Conservation (phyloP, 2,888 invertebrate species). For the Scelioninae gen. 1 region DNA sequence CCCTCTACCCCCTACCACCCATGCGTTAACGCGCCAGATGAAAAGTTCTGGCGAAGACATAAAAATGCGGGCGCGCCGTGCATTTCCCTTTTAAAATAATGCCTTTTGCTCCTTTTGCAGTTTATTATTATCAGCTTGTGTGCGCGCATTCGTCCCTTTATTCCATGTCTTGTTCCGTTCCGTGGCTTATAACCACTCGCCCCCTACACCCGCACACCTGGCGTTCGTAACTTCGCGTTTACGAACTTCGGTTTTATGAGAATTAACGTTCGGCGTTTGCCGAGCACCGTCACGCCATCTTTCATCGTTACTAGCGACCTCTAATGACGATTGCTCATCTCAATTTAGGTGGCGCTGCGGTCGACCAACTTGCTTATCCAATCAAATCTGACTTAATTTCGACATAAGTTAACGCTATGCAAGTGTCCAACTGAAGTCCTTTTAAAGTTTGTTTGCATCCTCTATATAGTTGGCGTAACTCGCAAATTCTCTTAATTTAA, state of each 20-base stretch:
- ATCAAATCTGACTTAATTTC: constrained; percentile 21
- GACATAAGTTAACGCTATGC: no score
- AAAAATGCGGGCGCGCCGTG: constrained; percentile 83
- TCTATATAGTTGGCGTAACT: no score
- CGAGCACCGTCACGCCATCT: constrained; percentile 21
- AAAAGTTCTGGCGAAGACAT: constrained; percentile 84
- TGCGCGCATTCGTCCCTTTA: constrained; percentile 73
- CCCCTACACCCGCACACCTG: constrained; percentile 40
- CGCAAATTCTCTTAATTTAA: no score
- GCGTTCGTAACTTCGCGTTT: constrained; percentile 78
- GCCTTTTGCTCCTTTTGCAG: constrained; percentile 83
- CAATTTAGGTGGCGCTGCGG: constrained; percentile 16
- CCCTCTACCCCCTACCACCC: constrained; percentile 59
- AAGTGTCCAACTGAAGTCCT: no score
- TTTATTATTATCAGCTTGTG: constrained; percentile 84
- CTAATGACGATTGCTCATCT: constrained; percentile 43
- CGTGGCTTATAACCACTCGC: constrained; percentile 44
- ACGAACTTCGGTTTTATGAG: constrained; percentile 70
- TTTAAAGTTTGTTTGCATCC: no score
- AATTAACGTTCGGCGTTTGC: constrained; percentile 70
- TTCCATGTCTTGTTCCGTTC: constrained; percentile 60
- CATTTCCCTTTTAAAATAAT: constrained; percentile 85
- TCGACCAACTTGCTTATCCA: background rate
- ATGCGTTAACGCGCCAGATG: constrained; percentile 76
- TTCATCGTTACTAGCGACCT: constrained; percentile 50